Base-by-base conservation (phyloP, 2,797 vertebrate genomes). In the Agapornis canus region DNA sequence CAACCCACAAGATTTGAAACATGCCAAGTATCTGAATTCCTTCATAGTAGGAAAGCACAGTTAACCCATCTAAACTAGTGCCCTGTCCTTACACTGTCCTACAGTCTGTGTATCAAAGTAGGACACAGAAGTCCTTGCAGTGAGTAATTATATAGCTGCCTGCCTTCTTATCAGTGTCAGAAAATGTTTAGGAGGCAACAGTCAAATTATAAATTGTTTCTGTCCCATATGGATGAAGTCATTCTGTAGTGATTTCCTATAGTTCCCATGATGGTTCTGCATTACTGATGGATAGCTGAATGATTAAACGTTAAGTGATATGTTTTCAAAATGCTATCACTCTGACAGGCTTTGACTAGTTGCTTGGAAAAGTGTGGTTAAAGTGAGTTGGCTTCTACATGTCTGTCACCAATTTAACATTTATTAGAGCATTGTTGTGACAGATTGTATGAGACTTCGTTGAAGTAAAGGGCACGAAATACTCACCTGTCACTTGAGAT, bases 401-500 rank as follows among this genome's bases (percentile, higher is more conserved):
- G 59, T 76, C 77, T 95, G 95, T 93, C 95, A 91, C 89, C 61
- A 52, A 15, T 61, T 93, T 75, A 89, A 71, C 86, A 65, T 91
- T 75, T 83, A 82, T 86, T 61, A 83, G 68, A 54, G 82, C 72
- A 76, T 78, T 78, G 82, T 81, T 91, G 94, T 95, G 96, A 92
- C 91, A 93, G 84, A 81, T 78, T 88, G 86, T 51, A 43, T 0
- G 0, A 87, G 65, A 35, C 52, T 73, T 63, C 0, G 0, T 83
- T 80, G 65, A 86, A 81, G 61, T 29, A 71, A 75, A 81, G 79
- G 77, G 93, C 86, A 91, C 89, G 92, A 94, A 95, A 89, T 81
- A 76, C 40, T 92, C 91, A 87, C 91, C 72, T 93, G 94, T 93
- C 93, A 92, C 76, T 91, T 3, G 27, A 77, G 25, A 93, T 92